Conservation (phyloP, 1,140 invertebrate species). For the Cylas formicarius region DNA sequence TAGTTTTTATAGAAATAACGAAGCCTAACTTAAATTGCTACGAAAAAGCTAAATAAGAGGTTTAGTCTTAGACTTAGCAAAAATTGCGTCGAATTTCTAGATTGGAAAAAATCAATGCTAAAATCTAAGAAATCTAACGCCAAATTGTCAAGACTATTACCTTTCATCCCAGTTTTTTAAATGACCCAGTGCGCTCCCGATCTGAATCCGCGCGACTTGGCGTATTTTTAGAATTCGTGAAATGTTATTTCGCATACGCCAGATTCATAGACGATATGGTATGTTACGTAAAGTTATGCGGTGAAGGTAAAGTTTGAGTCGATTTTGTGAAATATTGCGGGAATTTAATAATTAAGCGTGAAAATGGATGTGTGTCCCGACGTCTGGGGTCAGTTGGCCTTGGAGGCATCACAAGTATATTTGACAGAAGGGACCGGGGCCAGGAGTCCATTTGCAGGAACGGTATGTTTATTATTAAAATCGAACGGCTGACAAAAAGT, state of each 20-base stretch:
- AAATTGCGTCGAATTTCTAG: too few species aligned
- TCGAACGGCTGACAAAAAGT: too few species aligned
- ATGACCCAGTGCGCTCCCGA: too few species aligned
- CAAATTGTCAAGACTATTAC: too few species aligned
- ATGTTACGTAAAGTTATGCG: conserved; percentile 16
- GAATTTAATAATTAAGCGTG: conserved; percentile 2
- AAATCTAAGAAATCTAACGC: too few species aligned
- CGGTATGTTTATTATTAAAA: too few species aligned
- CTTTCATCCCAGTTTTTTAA: too few species aligned
- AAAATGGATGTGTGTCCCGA: conserved; percentile 58
- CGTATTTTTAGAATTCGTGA: conserved; percentile 20
- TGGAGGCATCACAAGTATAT: conserved; percentile 77
- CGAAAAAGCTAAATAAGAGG: too few species aligned
- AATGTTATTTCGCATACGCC: conserved; percentile 8
- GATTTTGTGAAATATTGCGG: conserved; percentile 1
- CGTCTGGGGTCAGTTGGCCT: conserved; percentile 74
- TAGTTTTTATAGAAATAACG: too few species aligned
- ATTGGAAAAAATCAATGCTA: too few species aligned
- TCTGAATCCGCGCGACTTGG: neutral
- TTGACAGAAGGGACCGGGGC: conserved; percentile 66
- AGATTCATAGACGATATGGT: conserved; percentile 5
- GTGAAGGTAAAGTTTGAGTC: neutral
- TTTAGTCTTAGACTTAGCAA: too few species aligned
- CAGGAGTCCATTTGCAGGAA: conserved; percentile 71
- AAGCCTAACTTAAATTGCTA: too few species aligned